Evolutionary conservation across 2,888 invertebrate species (phyloP).

Genomic region (Arrhopalites spinosus): DNA sequence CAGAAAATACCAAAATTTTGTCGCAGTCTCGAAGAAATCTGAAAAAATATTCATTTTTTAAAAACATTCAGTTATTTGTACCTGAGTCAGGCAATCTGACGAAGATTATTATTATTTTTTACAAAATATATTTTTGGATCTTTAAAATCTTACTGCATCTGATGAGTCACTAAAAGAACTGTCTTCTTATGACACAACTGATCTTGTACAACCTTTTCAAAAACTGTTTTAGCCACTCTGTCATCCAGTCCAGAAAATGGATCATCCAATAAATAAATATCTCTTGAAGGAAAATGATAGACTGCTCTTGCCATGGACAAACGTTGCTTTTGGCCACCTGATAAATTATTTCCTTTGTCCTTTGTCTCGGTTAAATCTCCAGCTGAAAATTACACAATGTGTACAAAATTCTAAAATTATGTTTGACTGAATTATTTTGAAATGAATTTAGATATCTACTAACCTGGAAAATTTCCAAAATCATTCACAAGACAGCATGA

Average conservation of each 20-base stretch:
- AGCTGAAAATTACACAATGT: too few relatives aligned
- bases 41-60: too few relatives aligned
- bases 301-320: slow-evolving; percentile 65
- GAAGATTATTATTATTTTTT: too few relatives aligned
- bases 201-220: slow-evolving; percentile 63
- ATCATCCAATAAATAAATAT: slow-evolving; percentile 67
- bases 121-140: too few relatives aligned
- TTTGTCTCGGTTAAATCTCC: slow-evolving; percentile 67
- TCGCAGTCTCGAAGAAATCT: slow-evolving; percentile 67
- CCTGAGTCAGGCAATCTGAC: too few relatives aligned
- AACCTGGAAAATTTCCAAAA: slow-evolving; percentile 64
- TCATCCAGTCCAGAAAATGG: slow-evolving; percentile 65
- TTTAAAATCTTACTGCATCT: too few relatives aligned
- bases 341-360: slow-evolving; percentile 64
- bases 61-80: too few relatives aligned
- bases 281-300: slow-evolving; percentile 61
- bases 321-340: slow-evolving; percentile 65
- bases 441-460: too few relatives aligned
- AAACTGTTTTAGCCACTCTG: slow-evolving; percentile 63
- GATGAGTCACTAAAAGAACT: slow-evolving; percentile 68
- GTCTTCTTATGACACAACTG: slow-evolving; percentile 64
- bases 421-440: too few relatives aligned
- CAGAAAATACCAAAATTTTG: slow-evolving; percentile 65
- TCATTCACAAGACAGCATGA: slow-evolving; percentile 66
- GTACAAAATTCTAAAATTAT: too few relatives aligned